A percentile compares a stretch with the other conserved stretches of the same genome.
Conservation (phyloP, 2,113 vertebrate genomes). For the Misgurnus mizolepis region DNA sequence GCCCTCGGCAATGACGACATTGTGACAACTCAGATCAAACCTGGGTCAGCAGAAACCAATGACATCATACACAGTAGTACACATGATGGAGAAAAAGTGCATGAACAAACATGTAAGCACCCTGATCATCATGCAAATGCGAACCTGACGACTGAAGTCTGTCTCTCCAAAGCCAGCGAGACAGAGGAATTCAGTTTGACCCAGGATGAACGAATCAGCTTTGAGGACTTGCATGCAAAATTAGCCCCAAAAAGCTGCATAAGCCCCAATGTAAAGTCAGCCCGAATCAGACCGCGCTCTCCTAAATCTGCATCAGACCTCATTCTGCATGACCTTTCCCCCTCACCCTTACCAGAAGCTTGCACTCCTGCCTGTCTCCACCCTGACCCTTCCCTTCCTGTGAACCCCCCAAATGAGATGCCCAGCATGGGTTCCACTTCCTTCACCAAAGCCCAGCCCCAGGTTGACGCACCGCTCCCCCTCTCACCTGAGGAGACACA, state of each 20-base stretch:
- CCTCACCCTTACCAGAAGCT: conserved; percentile 69
- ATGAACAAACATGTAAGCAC: not conserved
- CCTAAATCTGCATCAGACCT: conserved; percentile 46
- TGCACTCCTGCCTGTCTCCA: conserved; percentile 55
- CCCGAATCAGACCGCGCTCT: conserved; percentile 44
- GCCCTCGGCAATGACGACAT: not conserved
- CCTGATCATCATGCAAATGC: conserved; percentile 8
- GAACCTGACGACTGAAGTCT: not conserved
- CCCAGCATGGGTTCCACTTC: conserved; percentile 64
- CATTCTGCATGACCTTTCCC: conserved; percentile 71
- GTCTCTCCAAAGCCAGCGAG: conserved; percentile 1
- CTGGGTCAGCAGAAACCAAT: not conserved
- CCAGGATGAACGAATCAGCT: conserved; percentile 54
- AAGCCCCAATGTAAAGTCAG: conserved; percentile 53
- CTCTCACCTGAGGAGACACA: conserved; percentile 92
- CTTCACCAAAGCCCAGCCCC: conserved; percentile 66
- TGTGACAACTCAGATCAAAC: conserved; percentile 10
- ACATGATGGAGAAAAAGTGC: not conserved
- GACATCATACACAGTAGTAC: not conserved
- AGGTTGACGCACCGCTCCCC: conserved; percentile 80
- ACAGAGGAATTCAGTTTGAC: conserved; percentile 34
- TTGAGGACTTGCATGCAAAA: conserved; percentile 71
- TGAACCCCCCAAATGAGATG: conserved; percentile 59
- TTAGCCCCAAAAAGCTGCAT: conserved; percentile 62
- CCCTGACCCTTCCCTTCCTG: conserved; percentile 63